Base-by-base conservation (phyloP, 1,140 invertebrate species). In the Grapholita molesta region DNA sequence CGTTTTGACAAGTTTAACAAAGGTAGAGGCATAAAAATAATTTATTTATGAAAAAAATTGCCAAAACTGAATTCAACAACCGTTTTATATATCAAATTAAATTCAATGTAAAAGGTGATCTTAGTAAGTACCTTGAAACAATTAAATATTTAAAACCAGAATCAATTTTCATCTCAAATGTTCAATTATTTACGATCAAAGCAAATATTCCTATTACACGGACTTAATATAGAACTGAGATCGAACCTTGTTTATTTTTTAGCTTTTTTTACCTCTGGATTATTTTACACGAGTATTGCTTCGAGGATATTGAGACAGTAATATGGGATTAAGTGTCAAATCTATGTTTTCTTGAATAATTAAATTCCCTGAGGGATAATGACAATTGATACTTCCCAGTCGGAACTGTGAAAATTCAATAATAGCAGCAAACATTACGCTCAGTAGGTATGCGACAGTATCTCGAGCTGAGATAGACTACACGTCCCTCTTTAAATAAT, bases 201-300 rank as follows among this genome's bases (percentile, higher is more conserved):
- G 55, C 15, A 18, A 15, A 28, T 61, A 28, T 61, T 48, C 42
- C 42, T 28, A 28, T 61, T 32, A 61, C 24, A 6, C 25, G 11
- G 24, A n/a, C 53, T 61, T 61, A n/a, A n/a, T n/a, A 61, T 61
- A 12, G 12, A 30, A 15, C 15, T 61, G n/a, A 5, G 55, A 61
- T 61, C 55, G 25, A 61, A 61, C 6, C 18, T 48, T 67, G 70
- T 76, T 77, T 82, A 77, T 82, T 77, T 79, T 83, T 78, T 71
- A 77, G 66, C 64, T 66, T 61, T 3, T 28, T 61, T 61, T 61
- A 30, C 55, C 42, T 48, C 42, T 18, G 11, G 28, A 61, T 28
- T 57, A 23, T 28, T 23, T 61, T 21, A 48, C 55, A 28, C 7
- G 23, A 4, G 32, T 30, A 61, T 61, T 61, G 24, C 55, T 25